A percentile compares a stretch with the other conserved stretches of the same genome.
These are phyloP conservation scores for Silurus asotus DNA, from an alignment of 2,113 vertebrate species.

Conservation along the genomic window DNA sequence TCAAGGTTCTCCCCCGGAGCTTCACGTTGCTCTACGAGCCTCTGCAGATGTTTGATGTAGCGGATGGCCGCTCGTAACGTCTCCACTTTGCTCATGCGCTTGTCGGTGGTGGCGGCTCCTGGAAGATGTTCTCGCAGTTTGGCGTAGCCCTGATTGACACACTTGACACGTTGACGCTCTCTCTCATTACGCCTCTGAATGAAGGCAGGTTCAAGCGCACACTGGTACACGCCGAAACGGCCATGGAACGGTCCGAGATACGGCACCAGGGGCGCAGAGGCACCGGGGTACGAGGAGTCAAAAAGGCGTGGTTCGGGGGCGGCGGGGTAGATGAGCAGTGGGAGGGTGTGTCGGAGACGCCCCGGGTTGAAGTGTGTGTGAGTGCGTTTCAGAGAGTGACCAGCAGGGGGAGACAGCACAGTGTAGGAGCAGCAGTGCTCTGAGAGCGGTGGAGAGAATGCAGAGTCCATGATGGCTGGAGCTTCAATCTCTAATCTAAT, in stretches of 20 bases:
- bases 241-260: slow-evolving; percentile 73
- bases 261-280: slow-evolving; percentile 61
- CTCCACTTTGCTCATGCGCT: slow-evolving; percentile 84
- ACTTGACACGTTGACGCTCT: slow-evolving; percentile 80
- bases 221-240: slow-evolving; percentile 74
- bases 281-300: slow-evolving; percentile 61
- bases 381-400: slow-evolving; percentile 53
- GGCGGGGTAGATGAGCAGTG: slow-evolving; percentile 71
- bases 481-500: neutral
- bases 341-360: slow-evolving; percentile 58
- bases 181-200: slow-evolving; percentile 84
- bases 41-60: slow-evolving; percentile 83
- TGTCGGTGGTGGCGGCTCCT: slow-evolving; percentile 61
- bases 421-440: slow-evolving; percentile 54
- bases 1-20: neutral
- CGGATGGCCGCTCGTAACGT: slow-evolving; percentile 81
- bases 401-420: slow-evolving; percentile 60
- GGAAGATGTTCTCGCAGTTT: slow-evolving; percentile 81
- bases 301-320: slow-evolving; percentile 64
- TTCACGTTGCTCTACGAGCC: slow-evolving; percentile 65
- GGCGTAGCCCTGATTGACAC: slow-evolving; percentile 83
- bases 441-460: slow-evolving; percentile 64
- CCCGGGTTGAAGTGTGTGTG: slow-evolving; percentile 43
- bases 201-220: slow-evolving; percentile 80
- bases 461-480: slow-evolving; percentile 60